Evolutionary conservation across 2,113 vertebrate species (phyloP), one percentile per base, ranked within the genome.

Genomic region (Sinocyclocheilus anshuiensis): DNA sequence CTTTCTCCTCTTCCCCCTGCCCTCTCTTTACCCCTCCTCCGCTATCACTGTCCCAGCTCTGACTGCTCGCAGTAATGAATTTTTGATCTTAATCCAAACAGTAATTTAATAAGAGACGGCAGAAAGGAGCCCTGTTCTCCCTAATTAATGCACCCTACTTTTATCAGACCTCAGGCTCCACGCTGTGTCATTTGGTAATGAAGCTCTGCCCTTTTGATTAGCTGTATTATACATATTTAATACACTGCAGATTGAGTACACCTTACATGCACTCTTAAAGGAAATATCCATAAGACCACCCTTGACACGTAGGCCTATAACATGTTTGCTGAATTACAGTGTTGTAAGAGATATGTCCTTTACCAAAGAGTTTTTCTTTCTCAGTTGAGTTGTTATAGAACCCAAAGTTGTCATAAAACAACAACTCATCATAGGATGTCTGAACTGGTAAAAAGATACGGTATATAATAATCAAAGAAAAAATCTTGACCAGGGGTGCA

Each of bases 61-160:
- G 87, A 88, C 88, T 78, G 86, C 84, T 86, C 83, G 45, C 87
- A 75, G 91, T 92, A 92, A 92, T 92, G 90, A 92, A 92, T 92
- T 92, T 92, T 91, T 91, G 88, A 92, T 92, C 92, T 92, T 91
- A 92, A 92, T 93, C 91, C 92, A 93, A 92, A 92, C 90, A 92
- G 90, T 92, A 92, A 93, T 93, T 91, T 92, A 91, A 91, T 92
- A 90, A 89, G 83, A 87, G 88, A 88, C 82, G 69, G 83, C 88
- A 89, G 89, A 92, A 90, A 89, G 88, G 72, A 84, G 86, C 87
- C 77, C 88, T 87, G 89, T 84, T 90, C 90, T 69, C 86, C 88
- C 88, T 91, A 91, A 91, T 90, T 92, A 91, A 90, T 88, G 89
- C 86, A 83, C 89, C 86, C 85, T 90, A 82, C 89, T 89, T 91